Percentiles rank a stretch among this genome's conserved stretches.
These are phyloP conservation scores for Calyptommatus sinebrachiatus DNA, from an alignment of 2,113 vertebrate genomes.

Conservation along the genomic window DNA sequence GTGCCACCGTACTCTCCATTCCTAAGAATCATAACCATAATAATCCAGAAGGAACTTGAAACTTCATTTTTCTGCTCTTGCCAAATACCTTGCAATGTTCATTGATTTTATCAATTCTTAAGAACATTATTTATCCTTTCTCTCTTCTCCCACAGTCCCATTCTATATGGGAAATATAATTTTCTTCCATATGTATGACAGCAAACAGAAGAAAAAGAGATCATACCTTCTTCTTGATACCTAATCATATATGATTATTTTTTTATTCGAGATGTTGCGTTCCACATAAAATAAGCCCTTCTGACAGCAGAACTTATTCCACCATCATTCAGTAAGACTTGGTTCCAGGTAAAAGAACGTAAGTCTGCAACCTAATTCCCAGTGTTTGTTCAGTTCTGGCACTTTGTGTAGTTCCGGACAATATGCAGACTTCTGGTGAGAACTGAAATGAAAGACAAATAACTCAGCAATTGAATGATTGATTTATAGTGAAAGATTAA, in stretches of 20 bases:
- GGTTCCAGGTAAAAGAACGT: background rate
- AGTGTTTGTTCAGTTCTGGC: background rate
- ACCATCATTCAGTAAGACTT: background rate
- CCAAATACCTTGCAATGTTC: too few species aligned
- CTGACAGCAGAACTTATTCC: background rate
- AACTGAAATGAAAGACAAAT: constrained; percentile 20
- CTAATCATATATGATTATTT: background rate
- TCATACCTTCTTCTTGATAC: background rate
- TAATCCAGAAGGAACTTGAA: too few species aligned
- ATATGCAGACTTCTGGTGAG: constrained; percentile 27
- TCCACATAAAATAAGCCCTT: background rate
- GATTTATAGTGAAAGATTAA: constrained; percentile 67
- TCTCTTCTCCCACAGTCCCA: too few species aligned
- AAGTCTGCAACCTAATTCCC: background rate
- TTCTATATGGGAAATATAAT: background rate
- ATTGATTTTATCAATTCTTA: too few species aligned
- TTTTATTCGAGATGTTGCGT: too few species aligned
- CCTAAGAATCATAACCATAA: background rate
- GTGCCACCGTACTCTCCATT: too few species aligned
- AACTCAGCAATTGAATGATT: constrained; percentile 57
- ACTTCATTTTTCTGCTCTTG: too few species aligned
- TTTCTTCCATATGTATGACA: background rate
- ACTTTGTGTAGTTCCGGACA: background rate
- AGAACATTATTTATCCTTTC: background rate
- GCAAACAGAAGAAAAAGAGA: background rate